Evolutionary conservation across 2,113 vertebrate genomes (phyloP).

Genomic region (Gobius niger): DNA sequence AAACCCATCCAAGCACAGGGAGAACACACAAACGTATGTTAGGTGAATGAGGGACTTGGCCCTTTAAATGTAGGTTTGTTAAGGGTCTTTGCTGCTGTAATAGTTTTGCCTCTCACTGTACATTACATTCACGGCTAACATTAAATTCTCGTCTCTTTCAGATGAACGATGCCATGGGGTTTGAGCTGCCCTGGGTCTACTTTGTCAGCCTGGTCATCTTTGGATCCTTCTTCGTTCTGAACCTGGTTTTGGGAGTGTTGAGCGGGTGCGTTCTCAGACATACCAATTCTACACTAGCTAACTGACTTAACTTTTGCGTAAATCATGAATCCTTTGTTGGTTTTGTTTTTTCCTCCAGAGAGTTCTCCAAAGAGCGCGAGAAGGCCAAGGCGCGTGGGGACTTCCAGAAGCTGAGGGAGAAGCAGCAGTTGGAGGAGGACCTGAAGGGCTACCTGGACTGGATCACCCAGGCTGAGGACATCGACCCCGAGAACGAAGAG

Average conservation of each 20-base stretch:
- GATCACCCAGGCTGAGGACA: conserved; percentile 98
- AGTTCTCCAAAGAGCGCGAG: conserved; percentile 98
- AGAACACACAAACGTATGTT: no score
- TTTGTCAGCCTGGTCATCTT: conserved; percentile 99
- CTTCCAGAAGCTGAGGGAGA: conserved; percentile 96
- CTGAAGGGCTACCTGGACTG: conserved; percentile 97
- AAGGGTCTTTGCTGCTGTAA: no score
- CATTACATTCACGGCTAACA: no score
- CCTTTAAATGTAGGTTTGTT: no score
- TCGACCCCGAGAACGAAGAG: conserved; percentile 94
- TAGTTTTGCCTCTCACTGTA: no score
- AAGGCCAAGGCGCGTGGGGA: conserved; percentile 97
- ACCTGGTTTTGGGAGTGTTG: conserved; percentile 98
- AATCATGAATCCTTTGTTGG: background rate
- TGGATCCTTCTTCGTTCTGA: conserved; percentile 99
- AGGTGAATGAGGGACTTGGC: no score
- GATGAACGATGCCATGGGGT: conserved; percentile 99
- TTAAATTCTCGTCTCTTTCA: conserved; percentile 58
- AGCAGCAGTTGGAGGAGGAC: conserved; percentile 96
- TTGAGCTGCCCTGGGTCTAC: conserved; percentile 99
- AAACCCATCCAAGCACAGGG: no score
- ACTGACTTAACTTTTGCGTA: background rate
- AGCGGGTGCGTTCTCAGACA: conserved; percentile 86
- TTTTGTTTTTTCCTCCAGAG: conserved; percentile 72
- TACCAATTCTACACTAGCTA: background rate